Evolutionary conservation across 2,888 invertebrate genomes (phyloP).

Genomic region (Acronicta aceris): DNA sequence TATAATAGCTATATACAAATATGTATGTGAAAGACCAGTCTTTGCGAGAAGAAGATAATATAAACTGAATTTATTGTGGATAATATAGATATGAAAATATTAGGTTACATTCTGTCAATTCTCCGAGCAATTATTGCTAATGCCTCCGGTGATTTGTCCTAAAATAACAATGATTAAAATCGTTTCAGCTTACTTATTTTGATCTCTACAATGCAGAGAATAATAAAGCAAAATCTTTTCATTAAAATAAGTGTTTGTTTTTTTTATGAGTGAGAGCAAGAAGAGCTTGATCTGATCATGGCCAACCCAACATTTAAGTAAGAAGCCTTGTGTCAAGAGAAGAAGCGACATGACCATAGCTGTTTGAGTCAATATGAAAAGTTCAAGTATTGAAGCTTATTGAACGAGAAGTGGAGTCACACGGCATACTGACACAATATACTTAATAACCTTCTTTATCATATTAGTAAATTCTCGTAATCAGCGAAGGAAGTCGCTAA

Average conservation of each 20-base stretch:
- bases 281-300: constrained; percentile 33
- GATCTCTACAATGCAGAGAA: no score
- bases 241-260: constrained; percentile 52
- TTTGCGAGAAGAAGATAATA: no score
- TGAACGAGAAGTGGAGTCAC: constrained; percentile 52
- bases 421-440: constrained; percentile 73
- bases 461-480: constrained; percentile 67
- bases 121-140: no score
- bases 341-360: constrained; percentile 16
- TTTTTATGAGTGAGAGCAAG: constrained; percentile 53
- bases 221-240: no score
- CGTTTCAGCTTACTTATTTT: no score
- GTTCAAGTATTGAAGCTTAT: constrained; percentile 29
- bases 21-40: no score
- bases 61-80: no score
- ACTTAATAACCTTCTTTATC: constrained; percentile 57
- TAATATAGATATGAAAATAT: no score
- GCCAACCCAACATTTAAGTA: constrained; percentile 47
- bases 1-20: no score
- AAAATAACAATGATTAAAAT: no score
- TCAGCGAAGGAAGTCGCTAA: constrained; percentile 72
- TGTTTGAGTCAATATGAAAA: constrained; percentile 33
- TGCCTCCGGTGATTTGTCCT: no score
- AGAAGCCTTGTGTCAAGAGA: constrained; percentile 53
- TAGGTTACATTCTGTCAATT: no score